phyloP scores from a whole-genome alignment of 2,113 vertebrate species.

The Coptodon rendalli region DNA sequence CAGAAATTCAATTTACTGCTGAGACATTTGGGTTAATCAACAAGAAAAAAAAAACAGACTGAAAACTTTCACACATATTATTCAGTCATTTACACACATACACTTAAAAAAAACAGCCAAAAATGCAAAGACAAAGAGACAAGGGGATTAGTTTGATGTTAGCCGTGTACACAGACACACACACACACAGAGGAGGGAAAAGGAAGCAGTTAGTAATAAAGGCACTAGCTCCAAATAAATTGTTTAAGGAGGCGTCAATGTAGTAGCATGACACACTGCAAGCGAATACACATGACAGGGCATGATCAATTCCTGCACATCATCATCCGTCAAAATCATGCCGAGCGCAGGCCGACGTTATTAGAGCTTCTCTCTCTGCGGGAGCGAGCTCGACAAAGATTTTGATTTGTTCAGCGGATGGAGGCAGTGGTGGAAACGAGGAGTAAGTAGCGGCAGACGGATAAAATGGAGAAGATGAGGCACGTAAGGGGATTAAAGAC shows the following conservation, averaged over 20 bases:
- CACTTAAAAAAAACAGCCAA: not conserved
- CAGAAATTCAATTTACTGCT: constrained; percentile 46
- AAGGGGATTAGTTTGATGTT: constrained; percentile 31
- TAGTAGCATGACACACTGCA: not conserved
- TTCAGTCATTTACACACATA: not conserved
- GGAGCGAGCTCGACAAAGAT: not conserved
- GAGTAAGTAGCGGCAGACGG: not conserved
- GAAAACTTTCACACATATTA: not conserved
- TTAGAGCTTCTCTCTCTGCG: not conserved
- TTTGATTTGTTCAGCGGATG: not conserved
- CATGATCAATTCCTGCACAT: not conserved
- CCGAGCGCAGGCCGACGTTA: not conserved
- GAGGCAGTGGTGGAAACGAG: not conserved
- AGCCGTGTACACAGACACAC: constrained; percentile 13
- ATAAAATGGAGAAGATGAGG: not conserved
- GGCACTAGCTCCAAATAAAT: not conserved
- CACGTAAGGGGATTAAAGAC: constrained; percentile 24
- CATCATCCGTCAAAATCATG: not conserved
- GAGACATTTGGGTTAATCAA: constrained; percentile 33
- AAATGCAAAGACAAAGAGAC: constrained; percentile 21
- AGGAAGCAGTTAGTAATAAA: not conserved
- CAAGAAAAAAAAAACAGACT: not conserved
- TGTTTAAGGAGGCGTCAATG: not conserved
- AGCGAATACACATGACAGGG: not conserved
- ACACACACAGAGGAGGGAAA: accelerated